Percentiles rank a stretch among this genome's conserved stretches.
These are phyloP conservation scores for Ariolimax columbianus DNA, from an alignment of 2,888 invertebrate species.

Conservation along the genomic window DNA sequence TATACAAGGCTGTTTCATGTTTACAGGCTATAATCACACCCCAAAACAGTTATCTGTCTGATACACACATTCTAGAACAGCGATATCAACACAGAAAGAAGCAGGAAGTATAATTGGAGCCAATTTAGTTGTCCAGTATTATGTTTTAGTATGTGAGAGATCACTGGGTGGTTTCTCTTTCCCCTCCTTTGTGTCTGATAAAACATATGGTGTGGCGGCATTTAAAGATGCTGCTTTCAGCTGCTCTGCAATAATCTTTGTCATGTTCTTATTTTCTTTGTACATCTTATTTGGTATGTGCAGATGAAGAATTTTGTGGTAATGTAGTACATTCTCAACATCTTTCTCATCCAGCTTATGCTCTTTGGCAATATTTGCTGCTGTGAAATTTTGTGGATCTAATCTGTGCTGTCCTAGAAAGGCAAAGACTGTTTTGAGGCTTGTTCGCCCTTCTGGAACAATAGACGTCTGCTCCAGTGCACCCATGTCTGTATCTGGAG, in stretches of 20 bases:
- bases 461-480: slow-evolving; percentile 17
- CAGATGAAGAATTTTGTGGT: slow-evolving; percentile 38
- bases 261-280: slow-evolving; percentile 25
- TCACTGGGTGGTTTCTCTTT: background rate
- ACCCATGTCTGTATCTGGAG: slow-evolving; percentile 38
- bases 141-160: slow-evolving; percentile 13
- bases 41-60: too few relatives aligned
- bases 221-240: background rate
- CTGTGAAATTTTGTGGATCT: slow-evolving; percentile 3
- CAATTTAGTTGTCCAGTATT: background rate
- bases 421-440: slow-evolving; percentile 27
- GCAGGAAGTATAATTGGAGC: background rate
- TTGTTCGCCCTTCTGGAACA: slow-evolving; percentile 33
- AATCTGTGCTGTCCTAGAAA: slow-evolving; percentile 14
- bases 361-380: slow-evolving; percentile 35
- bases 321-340: slow-evolving; percentile 32
- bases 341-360: slow-evolving; percentile 12
- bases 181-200: background rate
- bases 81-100: background rate
- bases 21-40: too few relatives aligned
- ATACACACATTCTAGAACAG: too few relatives aligned
- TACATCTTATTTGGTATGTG: slow-evolving; percentile 41
- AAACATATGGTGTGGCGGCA: background rate
- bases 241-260: slow-evolving; percentile 30
- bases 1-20: too few relatives aligned